Conservation (phyloP, 2,113 vertebrate species). For the Rousettus leschenaultii region DNA sequence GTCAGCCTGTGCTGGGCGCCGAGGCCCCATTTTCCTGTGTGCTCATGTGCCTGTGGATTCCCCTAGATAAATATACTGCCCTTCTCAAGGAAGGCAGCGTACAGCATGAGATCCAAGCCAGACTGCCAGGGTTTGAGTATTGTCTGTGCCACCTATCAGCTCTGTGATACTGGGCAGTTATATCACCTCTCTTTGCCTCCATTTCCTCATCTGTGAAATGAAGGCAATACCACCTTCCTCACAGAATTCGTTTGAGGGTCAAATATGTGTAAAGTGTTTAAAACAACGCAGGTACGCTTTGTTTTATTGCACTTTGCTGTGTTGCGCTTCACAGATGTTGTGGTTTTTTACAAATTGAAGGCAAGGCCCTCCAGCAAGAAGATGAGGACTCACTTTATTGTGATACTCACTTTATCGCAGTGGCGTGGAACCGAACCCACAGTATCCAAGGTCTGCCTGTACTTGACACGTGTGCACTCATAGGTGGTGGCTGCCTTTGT, state of each 20-base stretch:
- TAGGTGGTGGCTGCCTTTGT: background rate
- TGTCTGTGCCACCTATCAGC: background rate
- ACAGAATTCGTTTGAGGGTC: background rate
- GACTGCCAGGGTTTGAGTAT: background rate
- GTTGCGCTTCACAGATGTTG: background rate
- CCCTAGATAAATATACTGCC: background rate
- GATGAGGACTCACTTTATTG: background rate
- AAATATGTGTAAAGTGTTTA: background rate
- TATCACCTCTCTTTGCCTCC: background rate
- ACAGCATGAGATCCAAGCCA: background rate
- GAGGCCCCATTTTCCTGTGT: background rate
- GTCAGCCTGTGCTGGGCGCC: constrained; percentile 73
- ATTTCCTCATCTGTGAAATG: background rate
- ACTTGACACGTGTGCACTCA: background rate
- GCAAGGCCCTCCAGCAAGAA: background rate
- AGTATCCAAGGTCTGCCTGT: background rate
- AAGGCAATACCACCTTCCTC: background rate
- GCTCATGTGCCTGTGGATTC: background rate
- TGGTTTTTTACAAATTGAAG: background rate
- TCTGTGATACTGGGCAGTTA: background rate
- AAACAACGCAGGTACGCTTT: background rate
- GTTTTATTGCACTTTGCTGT: background rate
- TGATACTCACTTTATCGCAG: background rate
- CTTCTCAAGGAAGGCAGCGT: background rate
- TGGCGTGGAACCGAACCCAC: background rate